Percentiles rank a stretch among this genome's conserved stretches.
phyloP scores from a whole-genome alignment of 2,888 invertebrate genomes.

The Leptinotarsa haldemani region DNA sequence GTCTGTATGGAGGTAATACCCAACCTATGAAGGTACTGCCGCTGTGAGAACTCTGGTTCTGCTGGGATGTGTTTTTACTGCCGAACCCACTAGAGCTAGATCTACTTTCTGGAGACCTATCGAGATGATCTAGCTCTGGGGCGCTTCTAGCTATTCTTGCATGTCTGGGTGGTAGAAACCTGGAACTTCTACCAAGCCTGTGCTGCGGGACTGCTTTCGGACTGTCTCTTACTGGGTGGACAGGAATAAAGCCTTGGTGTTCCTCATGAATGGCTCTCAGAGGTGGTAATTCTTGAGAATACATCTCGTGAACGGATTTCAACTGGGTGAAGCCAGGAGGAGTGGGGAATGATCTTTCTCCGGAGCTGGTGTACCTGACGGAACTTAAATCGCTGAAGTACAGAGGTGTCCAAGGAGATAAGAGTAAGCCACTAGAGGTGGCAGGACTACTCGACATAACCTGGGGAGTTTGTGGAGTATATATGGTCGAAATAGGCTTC shows the following conservation, averaged over 20 bases:
- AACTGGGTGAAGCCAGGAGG: constrained; percentile 77
- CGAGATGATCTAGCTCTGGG: constrained; percentile 75
- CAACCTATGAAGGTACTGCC: constrained; percentile 80
- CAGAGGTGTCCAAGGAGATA: constrained; percentile 77
- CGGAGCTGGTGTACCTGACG: constrained; percentile 83
- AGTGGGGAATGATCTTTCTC: constrained; percentile 77
- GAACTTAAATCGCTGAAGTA: constrained; percentile 91
- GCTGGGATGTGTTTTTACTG: constrained; percentile 87
- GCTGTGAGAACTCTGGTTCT: constrained; percentile 81
- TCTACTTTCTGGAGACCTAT: constrained; percentile 88
- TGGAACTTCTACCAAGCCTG: constrained; percentile 71
- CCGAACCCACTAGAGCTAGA: constrained; percentile 92
- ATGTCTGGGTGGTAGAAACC: constrained; percentile 76
- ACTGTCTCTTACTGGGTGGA: constrained; percentile 74
- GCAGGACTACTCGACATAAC: constrained; percentile 77
- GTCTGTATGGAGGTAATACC: constrained; percentile 82
- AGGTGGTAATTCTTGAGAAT: constrained; percentile 80
- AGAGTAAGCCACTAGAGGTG: constrained; percentile 70
- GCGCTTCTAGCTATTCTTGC: constrained; percentile 75
- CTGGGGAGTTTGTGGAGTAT: constrained; percentile 67
- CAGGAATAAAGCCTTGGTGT: constrained; percentile 73
- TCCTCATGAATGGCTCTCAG: constrained; percentile 79
- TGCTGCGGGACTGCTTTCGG: constrained; percentile 65
- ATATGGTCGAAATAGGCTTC: constrained; percentile 62
- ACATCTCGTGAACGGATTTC: constrained; percentile 74